Base-by-base conservation (phyloP, 2,888 invertebrate genomes). In the Craniophora ligustri region DNA sequence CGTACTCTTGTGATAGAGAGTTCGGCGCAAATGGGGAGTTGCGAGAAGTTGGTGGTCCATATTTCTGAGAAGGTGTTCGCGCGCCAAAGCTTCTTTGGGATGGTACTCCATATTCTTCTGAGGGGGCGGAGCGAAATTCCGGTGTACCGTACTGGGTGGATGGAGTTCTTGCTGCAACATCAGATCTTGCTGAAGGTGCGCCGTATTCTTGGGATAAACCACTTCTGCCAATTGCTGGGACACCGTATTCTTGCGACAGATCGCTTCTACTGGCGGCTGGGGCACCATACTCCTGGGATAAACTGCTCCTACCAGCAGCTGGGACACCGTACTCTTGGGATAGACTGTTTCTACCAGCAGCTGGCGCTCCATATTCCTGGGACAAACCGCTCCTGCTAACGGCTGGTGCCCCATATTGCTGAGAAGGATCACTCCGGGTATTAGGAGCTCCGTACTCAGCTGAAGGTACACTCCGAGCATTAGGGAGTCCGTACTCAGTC, bases 61-160 rank as follows among this genome's bases (percentile, higher is more conserved):
- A 83, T 54, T 80, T 75, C 31, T 80, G 74, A 2, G 84, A 79
- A 15, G 78, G 71, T 1, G 72, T 51, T 3, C 68, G 56, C 13
- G 67, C 58, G 8, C 70, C 75, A 7, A 81, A 81, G 41, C 68
- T 78, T 31, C 75, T 79, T 49, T 72, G 70, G 1, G 79, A 69
- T 0, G 87, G 85, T 2, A 63, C 68, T 5, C 84, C 82, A 36
- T 86, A 88, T 49, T 83, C 79, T 49, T 81, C 75, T 3, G 87
- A 84, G 10, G 83, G 81, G 13, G 63, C 19, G 3, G 81, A 81
- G 5, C 81, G 75, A 39, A 79, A 72, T 39, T 81, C 84, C 18
- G 85, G 84, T 5, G 67, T 55, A 13, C 81, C 82, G 26, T 83
- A 84, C 15, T 77, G 64, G 3, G 72, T 23, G 2, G 82, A 81